A percentile compares a stretch with the other conserved stretches of the same genome.
Evolutionary conservation across 2,888 invertebrate species (phyloP).

Genomic region (Periphyllus acericola): DNA sequence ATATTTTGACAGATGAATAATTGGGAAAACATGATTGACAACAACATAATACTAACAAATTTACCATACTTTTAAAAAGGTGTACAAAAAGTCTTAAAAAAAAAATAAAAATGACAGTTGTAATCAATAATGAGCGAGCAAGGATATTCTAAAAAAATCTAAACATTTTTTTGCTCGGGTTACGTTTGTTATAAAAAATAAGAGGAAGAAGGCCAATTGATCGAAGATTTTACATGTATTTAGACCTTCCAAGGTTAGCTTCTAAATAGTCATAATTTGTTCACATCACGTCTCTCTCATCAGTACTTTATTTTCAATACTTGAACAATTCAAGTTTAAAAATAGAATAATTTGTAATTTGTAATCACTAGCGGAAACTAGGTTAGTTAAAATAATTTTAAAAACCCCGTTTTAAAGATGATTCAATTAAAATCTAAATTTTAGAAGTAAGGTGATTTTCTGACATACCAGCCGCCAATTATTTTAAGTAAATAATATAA

Average conservation of each 20-base stretch:
- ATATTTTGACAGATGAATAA: background rate
- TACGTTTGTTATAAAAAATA: background rate
- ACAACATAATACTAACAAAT: background rate
- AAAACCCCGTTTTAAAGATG: too few species aligned
- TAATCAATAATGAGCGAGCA: background rate
- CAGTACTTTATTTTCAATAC: slow-evolving; percentile 14
- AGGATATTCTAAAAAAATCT: background rate
- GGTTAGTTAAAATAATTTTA: too few species aligned
- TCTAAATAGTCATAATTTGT: slow-evolving; percentile 30
- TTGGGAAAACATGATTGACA: background rate
- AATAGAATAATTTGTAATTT: background rate
- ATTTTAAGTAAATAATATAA: background rate
- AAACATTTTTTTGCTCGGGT: background rate
- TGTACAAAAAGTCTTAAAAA: background rate
- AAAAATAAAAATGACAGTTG: background rate
- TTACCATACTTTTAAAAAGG: background rate
- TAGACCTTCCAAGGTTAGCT: slow-evolving; percentile 25
- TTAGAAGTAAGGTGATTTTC: too few species aligned
- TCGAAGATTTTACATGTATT: slow-evolving; percentile 3
- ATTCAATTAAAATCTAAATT: too few species aligned
- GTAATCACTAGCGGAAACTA: too few species aligned
- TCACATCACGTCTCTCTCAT: slow-evolving; percentile 27
- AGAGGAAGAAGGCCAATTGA: slow-evolving; percentile 25
- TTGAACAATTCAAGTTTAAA: background rate
- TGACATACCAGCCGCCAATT: too few species aligned